Percentiles rank a stretch among this genome's conserved stretches.
These are phyloP conservation scores for Meandrina meandrites DNA, from an alignment of 92 coral and sea anemone species.

Conservation along the genomic window DNA sequence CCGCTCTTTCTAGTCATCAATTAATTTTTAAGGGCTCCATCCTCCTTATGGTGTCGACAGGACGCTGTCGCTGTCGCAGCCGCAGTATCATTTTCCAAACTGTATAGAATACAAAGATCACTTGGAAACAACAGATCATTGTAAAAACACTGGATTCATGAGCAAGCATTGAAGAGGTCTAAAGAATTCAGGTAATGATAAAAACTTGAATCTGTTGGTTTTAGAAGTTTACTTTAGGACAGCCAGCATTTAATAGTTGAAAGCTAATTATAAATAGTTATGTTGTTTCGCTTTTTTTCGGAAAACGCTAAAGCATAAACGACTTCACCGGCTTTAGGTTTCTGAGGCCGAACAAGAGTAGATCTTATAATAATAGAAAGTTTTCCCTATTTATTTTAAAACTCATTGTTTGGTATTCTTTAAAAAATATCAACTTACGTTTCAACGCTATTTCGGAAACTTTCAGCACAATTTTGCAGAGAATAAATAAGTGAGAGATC, in stretches of 20 bases:
- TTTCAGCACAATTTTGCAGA: not conserved
- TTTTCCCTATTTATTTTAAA: not conserved
- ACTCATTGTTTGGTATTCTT: not conserved
- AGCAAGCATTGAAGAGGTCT: not conserved
- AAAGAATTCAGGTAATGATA: not conserved
- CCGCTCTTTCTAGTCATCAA: not conserved
- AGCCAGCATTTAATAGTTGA: not conserved
- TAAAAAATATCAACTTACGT: not conserved
- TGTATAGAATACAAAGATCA: not conserved
- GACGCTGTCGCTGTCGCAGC: not conserved
- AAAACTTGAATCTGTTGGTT: not conserved
- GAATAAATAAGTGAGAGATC: too few species aligned
- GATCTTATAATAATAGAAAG: not conserved
- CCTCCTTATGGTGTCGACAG: not conserved
- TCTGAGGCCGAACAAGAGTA: not conserved
- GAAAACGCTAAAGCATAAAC: not conserved
- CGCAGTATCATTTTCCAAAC: not conserved
- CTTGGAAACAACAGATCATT: not conserved
- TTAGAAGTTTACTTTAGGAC: not conserved
- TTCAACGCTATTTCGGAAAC: not conserved
- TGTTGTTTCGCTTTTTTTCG: not conserved
- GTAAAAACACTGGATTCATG: not conserved
- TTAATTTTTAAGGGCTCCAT: not conserved
- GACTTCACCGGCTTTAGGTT: not conserved
- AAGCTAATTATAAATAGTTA: not conserved